phyloP scores from a whole-genome alignment of 1,140 invertebrate genomes.

The Drosophila sp. region DNA sequence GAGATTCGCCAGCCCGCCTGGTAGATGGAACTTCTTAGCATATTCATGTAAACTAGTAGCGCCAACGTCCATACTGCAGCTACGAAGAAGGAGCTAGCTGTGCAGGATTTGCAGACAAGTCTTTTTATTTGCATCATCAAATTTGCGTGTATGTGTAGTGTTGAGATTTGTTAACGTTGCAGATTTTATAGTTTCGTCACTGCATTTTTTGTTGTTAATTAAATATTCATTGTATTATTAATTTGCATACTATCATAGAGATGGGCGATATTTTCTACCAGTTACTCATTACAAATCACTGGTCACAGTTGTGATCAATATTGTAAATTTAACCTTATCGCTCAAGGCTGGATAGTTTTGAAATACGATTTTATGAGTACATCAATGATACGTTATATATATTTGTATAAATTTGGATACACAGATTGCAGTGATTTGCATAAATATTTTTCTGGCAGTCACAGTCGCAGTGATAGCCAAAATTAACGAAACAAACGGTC shows the following conservation, averaged over 20 bases:
- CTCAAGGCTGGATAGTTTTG: too few relatives aligned
- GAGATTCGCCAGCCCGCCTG: slow-evolving; percentile 57
- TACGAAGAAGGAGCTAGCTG: slow-evolving; percentile 50
- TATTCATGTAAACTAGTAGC: slow-evolving; percentile 55
- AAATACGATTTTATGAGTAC: too few relatives aligned
- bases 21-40: slow-evolving; percentile 48
- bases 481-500: not conserved
- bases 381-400: too few relatives aligned
- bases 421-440: too few relatives aligned
- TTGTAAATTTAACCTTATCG: too few relatives aligned
- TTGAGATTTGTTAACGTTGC: slow-evolving; percentile 35
- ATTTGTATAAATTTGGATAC: too few relatives aligned
- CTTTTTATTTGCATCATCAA: slow-evolving; percentile 72
- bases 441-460: too few relatives aligned
- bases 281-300: too few relatives aligned
- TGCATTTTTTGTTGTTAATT: slow-evolving; percentile 52
- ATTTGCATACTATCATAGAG: slow-evolving; percentile 30
- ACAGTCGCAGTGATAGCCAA: too few relatives aligned
- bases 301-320: too few relatives aligned
- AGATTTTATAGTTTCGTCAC: slow-evolving; percentile 44
- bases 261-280: not conserved
- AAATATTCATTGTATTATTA: slow-evolving; percentile 21
- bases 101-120: slow-evolving; percentile 70
- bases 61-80: slow-evolving; percentile 56
- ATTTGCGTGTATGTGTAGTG: slow-evolving; percentile 16